phyloP scores from a whole-genome alignment of 2,797 vertebrate genomes.

The Sebastes matsubarae region DNA sequence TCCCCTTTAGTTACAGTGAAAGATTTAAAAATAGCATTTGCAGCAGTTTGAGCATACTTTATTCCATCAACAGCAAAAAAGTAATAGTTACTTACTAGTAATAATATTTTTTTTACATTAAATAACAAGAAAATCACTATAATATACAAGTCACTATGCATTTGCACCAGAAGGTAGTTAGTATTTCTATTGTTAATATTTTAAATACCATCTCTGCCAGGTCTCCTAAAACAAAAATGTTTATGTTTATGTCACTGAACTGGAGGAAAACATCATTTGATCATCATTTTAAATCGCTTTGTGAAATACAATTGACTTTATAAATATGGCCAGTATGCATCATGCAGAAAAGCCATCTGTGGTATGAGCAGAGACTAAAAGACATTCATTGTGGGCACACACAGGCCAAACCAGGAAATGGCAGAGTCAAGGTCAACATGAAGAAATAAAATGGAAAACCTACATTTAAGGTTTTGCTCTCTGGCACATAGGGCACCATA shows the following conservation, averaged over 20 bases:
- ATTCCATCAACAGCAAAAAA: background rate
- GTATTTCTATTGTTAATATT: background rate
- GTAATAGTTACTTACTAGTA: background rate
- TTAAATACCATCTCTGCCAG: background rate
- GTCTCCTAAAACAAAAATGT: background rate
- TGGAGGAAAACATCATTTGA: background rate
- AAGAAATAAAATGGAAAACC: background rate
- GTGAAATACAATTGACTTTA: background rate
- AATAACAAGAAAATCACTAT: background rate
- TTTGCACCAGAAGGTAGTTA: background rate
- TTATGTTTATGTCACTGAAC: background rate
- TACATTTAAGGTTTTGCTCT: background rate
- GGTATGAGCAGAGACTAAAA: slow-evolving; percentile 1
- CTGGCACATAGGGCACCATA: background rate
- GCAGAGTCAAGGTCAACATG: slow-evolving; percentile 31
- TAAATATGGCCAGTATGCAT: background rate
- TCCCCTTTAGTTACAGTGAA: background rate
- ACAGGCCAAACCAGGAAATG: slow-evolving; percentile 7
- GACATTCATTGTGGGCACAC: slow-evolving; percentile 15
- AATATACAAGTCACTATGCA: background rate
- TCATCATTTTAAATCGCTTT: background rate
- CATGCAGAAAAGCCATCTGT: background rate
- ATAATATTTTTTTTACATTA: background rate
- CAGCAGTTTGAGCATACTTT: background rate
- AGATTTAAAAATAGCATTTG: background rate